Percentiles rank a stretch among this genome's conserved stretches.
phyloP scores from a whole-genome alignment of 2,113 vertebrate species.

The Brachionichthys hirsutus region DNA sequence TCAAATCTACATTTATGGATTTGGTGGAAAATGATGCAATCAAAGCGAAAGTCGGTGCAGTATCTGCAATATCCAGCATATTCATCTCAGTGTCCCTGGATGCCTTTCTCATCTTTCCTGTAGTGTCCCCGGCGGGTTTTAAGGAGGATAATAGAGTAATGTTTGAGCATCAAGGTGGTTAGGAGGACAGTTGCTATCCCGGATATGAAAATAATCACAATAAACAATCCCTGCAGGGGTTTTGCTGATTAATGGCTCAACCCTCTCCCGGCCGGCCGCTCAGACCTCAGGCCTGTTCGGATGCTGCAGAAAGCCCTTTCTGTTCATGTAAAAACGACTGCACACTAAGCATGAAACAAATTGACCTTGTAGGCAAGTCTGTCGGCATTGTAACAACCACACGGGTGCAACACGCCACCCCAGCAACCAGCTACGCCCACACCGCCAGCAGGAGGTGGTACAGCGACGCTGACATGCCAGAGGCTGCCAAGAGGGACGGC shows the following conservation, averaged over 20 bases:
- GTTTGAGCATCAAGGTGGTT: not conserved
- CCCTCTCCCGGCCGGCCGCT: not conserved
- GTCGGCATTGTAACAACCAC: slow-evolving; percentile 83
- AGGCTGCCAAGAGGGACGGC: slow-evolving; percentile 59
- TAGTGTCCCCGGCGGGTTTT: too few species aligned
- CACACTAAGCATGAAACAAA: not conserved
- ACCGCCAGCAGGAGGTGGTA: slow-evolving; percentile 80
- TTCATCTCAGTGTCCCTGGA: not conserved
- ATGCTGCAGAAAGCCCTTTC: not conserved
- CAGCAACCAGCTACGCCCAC: slow-evolving; percentile 78
- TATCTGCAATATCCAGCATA: not conserved
- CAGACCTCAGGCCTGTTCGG: not conserved
- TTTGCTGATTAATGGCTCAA: not conserved
- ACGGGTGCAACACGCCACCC: slow-evolving; percentile 80
- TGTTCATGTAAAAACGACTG: too few species aligned
- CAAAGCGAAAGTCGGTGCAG: not conserved
- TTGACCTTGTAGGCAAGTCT: slow-evolving; percentile 73
- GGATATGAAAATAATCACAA: not conserved
- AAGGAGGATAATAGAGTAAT: not conserved
- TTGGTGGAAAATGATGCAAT: not conserved
- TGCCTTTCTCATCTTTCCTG: not conserved
- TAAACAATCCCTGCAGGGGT: not conserved
- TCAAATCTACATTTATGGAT: not conserved
- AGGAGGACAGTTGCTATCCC: not conserved
- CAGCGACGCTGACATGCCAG: slow-evolving; percentile 77